Percentiles rank a stretch among this genome's conserved stretches.
These are phyloP conservation scores for Echeneis naucrates DNA, from an alignment of 2,797 vertebrate species.

Conservation along the genomic window DNA sequence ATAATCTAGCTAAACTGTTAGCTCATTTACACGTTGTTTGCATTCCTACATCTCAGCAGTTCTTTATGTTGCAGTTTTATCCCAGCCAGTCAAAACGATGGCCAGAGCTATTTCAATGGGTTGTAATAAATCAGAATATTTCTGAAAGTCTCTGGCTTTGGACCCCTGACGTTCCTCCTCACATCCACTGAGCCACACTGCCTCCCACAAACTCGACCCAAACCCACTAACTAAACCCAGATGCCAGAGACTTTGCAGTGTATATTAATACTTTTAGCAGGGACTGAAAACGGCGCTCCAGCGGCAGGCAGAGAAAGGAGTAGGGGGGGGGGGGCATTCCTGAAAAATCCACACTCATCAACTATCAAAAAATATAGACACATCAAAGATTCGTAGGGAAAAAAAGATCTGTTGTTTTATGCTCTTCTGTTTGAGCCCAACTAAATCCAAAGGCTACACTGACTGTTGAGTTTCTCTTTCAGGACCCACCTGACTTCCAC, in stretches of 20 bases:
- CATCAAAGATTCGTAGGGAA: slow-evolving; percentile 24
- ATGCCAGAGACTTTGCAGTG: slow-evolving; percentile 60
- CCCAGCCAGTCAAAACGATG: slow-evolving; percentile 31
- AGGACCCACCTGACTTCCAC: slow-evolving; percentile 39
- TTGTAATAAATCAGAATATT: slow-evolving; percentile 58
- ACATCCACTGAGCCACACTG: slow-evolving; percentile 51
- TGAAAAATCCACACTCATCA: slow-evolving; percentile 20
- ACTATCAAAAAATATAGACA: slow-evolving; percentile 19
- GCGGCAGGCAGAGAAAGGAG: slow-evolving; percentile 42
- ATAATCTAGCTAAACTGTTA: slow-evolving; percentile 19
- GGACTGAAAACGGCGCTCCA: slow-evolving; percentile 16
- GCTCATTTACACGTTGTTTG: slow-evolving; percentile 11
- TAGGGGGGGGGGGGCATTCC: slow-evolving; percentile 17
- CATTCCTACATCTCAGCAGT: slow-evolving; percentile 37
- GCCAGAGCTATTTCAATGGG: slow-evolving; percentile 50
- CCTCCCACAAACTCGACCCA: slow-evolving; percentile 53
- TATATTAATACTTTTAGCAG: slow-evolving; percentile 55
- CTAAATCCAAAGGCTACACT: slow-evolving; percentile 49
- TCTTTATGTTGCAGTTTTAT: slow-evolving; percentile 26
- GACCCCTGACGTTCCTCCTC: slow-evolving; percentile 52
- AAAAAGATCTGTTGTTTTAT: slow-evolving; percentile 19
- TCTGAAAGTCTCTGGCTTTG: slow-evolving; percentile 60
- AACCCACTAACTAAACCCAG: slow-evolving; percentile 68
- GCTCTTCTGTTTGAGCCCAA: slow-evolving; percentile 26
- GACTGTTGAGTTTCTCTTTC: slow-evolving; percentile 26